Conservation (phyloP, 2,797 vertebrate species). For the Danio jaintianensis region DNA sequence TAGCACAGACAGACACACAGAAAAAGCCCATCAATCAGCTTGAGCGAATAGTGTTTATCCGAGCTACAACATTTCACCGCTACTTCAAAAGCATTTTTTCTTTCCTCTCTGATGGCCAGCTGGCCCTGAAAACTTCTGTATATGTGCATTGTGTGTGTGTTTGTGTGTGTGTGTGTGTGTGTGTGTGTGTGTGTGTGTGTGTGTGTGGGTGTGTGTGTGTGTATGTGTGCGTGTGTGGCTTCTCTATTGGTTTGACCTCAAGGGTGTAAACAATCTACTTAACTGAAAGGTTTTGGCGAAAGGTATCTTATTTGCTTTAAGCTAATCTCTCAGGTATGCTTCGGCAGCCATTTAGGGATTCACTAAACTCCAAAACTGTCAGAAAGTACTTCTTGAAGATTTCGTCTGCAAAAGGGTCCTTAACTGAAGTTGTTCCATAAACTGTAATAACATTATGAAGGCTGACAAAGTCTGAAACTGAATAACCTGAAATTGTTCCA, state of each 20-base stretch:
- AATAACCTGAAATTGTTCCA: not conserved
- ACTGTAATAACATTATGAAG: constrained; percentile 11
- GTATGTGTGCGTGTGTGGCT: constrained; percentile 17
- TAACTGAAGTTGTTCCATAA: constrained; percentile 10
- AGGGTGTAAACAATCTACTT: constrained; percentile 9
- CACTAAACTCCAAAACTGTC: not conserved
- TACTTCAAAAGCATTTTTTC: not conserved
- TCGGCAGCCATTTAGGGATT: not conserved
- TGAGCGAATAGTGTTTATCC: not conserved
- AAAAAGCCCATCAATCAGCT: not conserved
- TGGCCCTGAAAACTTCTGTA: constrained; percentile 2
- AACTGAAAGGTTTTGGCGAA: not conserved
- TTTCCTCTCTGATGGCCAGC: not conserved
- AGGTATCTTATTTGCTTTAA: constrained; percentile 8
- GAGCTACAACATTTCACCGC: not conserved
- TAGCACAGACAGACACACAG: not conserved
- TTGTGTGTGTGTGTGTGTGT: no score
- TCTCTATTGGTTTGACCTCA: constrained; percentile 1
- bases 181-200: no score
- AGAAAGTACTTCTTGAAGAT: not conserved
- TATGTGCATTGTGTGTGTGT: not conserved
- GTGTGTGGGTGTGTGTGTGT: no score
- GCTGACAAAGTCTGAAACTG: constrained; percentile 9
- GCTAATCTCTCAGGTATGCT: constrained; percentile 21
- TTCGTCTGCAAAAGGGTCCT: not conserved